phyloP scores from a whole-genome alignment of 2,113 vertebrate genomes.

The Nipponia nippon region DNA sequence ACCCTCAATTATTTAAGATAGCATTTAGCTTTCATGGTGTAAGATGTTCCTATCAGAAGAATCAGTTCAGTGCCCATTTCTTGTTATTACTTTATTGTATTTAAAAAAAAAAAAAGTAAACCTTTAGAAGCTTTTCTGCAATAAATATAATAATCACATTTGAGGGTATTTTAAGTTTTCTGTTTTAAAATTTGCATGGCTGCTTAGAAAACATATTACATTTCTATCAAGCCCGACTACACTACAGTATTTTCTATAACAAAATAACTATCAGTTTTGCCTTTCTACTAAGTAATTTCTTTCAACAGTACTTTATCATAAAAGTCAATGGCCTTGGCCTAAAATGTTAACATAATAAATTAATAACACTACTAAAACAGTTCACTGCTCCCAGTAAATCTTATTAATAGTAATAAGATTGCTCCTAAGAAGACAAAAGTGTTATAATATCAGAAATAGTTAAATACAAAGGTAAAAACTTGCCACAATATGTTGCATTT shows the following conservation, averaged over 20 bases:
- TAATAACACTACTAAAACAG: constrained; percentile 22
- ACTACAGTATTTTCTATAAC: constrained; percentile 1
- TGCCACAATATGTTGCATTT: constrained; percentile 8
- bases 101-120: background rate
- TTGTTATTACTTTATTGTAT: constrained; percentile 41
- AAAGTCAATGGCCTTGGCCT: constrained; percentile 22
- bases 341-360: constrained; percentile 47
- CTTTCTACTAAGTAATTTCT: constrained; percentile 41
- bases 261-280: constrained; percentile 24
- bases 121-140: constrained; percentile 29
- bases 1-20: background rate
- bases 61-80: constrained; percentile 6
- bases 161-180: background rate
- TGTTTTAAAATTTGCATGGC: constrained; percentile 3
- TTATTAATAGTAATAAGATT: background rate
- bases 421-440: background rate
- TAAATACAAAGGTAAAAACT: constrained; percentile 39
- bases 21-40: background rate
- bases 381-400: background rate
- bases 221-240: constrained; percentile 28
- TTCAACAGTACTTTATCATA: constrained; percentile 55
- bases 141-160: constrained; percentile 16
- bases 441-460: constrained; percentile 32
- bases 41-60: constrained; percentile 40
- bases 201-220: constrained; percentile 29